Evolutionary conservation across 2,888 invertebrate genomes (phyloP), one percentile per base, ranked within the genome.

Genomic region (Caenorhabditis sp.): DNA sequence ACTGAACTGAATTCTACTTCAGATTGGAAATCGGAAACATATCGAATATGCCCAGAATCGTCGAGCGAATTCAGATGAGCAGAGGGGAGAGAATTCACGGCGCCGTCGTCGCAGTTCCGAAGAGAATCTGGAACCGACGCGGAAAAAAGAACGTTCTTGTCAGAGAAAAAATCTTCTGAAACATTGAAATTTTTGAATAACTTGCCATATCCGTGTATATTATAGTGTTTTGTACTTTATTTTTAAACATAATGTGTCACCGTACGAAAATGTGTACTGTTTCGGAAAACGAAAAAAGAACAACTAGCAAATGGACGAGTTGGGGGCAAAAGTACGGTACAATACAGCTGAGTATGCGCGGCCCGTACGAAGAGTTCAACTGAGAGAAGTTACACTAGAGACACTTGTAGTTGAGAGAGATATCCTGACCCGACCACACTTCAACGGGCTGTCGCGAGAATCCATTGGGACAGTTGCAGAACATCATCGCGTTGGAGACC

Each of bases 371-470:
- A 46, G 22, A 46, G 22, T 30, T 35, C 35, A 20, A 17, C 22
- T 30, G 5, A 24, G 5, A 15, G 39, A 26, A 17, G 17, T 22
- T 55, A 22, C 5, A 11, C 56, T 39, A 75, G 17, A 75, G 52
- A 22, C 75, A 75, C 32, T 75, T 75, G 32, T 75, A 75, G 48
- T 75, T 75, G 58, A 75, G 55, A 7, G 52, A 70, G 30, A 75
- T 70, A 5, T 75, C 68, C 24, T 50, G 43, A 7, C 68, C 68
- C 15, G 24, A 22, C 61, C 61, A 75, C 13, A 45, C 48, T 61
- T 75, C 75, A 26, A 63, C 48, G 6, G 46, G 48, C 30, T 61
- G 59, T 11, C 75, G 59, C 4, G 68, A 35, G 46, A 70, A 75
- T 27, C 75, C 75, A 26, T 41, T 58, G 22, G 59, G 56, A 35